A percentile compares a stretch with the other conserved stretches of the same genome.
phyloP scores from a whole-genome alignment of 2,888 invertebrate genomes.

The Calliphora vomitoria region DNA sequence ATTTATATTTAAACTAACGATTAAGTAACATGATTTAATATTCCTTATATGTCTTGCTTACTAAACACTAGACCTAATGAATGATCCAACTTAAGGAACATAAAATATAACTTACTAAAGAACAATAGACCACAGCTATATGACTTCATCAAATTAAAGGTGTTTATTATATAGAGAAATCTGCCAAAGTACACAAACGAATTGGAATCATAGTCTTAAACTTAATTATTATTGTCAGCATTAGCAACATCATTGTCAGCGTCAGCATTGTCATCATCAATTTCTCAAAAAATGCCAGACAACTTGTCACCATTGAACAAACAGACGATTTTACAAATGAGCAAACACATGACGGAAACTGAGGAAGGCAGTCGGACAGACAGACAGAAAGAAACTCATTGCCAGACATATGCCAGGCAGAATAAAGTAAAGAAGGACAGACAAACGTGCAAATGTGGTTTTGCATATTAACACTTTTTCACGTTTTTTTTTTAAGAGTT shows the following conservation, averaged over 20 bases:
- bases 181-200: background rate
- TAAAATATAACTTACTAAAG: background rate
- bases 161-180: background rate
- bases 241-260: conserved; percentile 15
- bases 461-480: conserved; percentile 79
- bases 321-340: conserved; percentile 81
- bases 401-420: conserved; percentile 32
- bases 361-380: conserved; percentile 30
- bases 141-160: background rate
- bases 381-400: conserved; percentile 38
- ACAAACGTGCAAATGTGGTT: conserved; percentile 76
- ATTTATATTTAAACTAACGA: no score
- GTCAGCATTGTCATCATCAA: conserved; percentile 71
- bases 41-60: conserved; percentile 9
- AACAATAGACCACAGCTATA: conserved; percentile 29
- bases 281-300: conserved; percentile 76
- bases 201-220: conserved; percentile 8
- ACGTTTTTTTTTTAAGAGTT: background rate
- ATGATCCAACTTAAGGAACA: background rate
- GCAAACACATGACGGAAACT: conserved; percentile 79
- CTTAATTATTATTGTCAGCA: conserved; percentile 23
- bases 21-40: background rate
- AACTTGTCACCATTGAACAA: conserved; percentile 73
- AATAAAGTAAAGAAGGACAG: background rate
- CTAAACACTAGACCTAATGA: background rate